Conservation (phyloP, 2,888 invertebrate genomes). For the Laspeyria flexula region DNA sequence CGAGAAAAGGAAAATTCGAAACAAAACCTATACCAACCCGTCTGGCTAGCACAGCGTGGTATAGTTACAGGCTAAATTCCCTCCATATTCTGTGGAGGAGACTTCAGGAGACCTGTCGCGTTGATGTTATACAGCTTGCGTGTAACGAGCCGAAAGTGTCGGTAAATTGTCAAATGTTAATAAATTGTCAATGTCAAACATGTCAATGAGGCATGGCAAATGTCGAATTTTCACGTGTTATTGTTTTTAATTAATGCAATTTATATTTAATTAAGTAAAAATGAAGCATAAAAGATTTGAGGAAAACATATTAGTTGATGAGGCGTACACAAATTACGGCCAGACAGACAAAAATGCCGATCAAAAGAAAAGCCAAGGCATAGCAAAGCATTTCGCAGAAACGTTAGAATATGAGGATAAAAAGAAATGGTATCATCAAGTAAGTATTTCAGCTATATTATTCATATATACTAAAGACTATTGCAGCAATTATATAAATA, state of each 20-base stretch:
- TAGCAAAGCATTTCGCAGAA: slow-evolving; percentile 80
- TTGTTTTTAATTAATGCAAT: slow-evolving; percentile 21
- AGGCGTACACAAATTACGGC: slow-evolving; percentile 79
- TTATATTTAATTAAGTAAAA: slow-evolving; percentile 38
- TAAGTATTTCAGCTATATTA: slow-evolving; percentile 47
- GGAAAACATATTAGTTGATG: slow-evolving; percentile 80
- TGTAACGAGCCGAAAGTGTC: too few relatives aligned
- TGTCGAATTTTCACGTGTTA: slow-evolving; percentile 56
- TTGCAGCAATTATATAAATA: too few relatives aligned
- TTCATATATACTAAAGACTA: too few relatives aligned
- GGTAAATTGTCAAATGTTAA: too few relatives aligned
- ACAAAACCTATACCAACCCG: too few relatives aligned
- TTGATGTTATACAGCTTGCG: too few relatives aligned
- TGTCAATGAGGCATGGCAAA: slow-evolving; percentile 36
- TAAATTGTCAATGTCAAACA: neutral
- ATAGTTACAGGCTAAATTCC: too few relatives aligned
- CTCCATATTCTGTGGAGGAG: too few relatives aligned
- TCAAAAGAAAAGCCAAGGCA: slow-evolving; percentile 74
- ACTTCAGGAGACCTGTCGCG: too few relatives aligned
- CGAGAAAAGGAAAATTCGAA: too few relatives aligned
- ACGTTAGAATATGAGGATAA: slow-evolving; percentile 81
- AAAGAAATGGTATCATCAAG: slow-evolving; percentile 89
- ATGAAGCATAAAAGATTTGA: slow-evolving; percentile 84
- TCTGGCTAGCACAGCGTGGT: too few relatives aligned
- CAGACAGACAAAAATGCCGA: slow-evolving; percentile 77